Evolutionary conservation across 2,797 vertebrate species (phyloP).

Genomic region (Intellagama lesueurii): DNA sequence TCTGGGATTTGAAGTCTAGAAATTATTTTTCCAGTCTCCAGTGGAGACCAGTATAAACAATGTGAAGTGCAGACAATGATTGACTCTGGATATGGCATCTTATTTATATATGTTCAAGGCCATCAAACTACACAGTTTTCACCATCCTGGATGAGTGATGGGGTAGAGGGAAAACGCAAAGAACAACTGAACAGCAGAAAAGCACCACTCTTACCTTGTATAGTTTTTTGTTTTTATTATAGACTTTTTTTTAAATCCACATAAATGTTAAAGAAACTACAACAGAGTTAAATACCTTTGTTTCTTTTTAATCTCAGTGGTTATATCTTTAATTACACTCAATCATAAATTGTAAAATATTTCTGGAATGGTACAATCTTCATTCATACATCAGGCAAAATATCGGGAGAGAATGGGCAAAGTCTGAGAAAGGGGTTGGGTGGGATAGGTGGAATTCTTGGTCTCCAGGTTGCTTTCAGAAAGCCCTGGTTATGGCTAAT

Average conservation of each 20-base stretch:
- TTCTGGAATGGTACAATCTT: slow-evolving; percentile 83
- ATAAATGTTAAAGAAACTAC: slow-evolving; percentile 99
- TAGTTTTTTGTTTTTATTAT: slow-evolving; percentile 83
- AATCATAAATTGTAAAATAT: slow-evolving; percentile 89
- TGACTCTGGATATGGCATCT: not conserved
- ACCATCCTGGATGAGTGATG: too few relatives aligned
- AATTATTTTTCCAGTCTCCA: not conserved
- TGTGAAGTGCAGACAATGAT: not conserved
- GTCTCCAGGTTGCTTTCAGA: slow-evolving; percentile 69
- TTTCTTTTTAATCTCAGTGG: slow-evolving; percentile 88
- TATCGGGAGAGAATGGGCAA: slow-evolving; percentile 68
- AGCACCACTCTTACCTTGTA: slow-evolving; percentile 75
- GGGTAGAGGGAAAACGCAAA: not conserved
- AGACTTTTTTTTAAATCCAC: slow-evolving; percentile 90
- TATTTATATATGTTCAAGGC: not conserved
- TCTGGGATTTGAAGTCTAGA: not conserved
- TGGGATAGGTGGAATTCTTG: not conserved
- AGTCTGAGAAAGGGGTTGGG: slow-evolving; percentile 31
- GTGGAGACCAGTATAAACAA: not conserved
- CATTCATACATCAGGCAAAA: slow-evolving; percentile 86
- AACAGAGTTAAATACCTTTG: slow-evolving; percentile 97
- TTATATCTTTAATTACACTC: slow-evolving; percentile 90
- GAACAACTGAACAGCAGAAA: slow-evolving; percentile 68
- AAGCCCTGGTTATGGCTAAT: slow-evolving; percentile 71
- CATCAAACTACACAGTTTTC: not conserved